phyloP scores from a whole-genome alignment of 1,140 invertebrate genomes.

The Diuraphis noxia region DNA sequence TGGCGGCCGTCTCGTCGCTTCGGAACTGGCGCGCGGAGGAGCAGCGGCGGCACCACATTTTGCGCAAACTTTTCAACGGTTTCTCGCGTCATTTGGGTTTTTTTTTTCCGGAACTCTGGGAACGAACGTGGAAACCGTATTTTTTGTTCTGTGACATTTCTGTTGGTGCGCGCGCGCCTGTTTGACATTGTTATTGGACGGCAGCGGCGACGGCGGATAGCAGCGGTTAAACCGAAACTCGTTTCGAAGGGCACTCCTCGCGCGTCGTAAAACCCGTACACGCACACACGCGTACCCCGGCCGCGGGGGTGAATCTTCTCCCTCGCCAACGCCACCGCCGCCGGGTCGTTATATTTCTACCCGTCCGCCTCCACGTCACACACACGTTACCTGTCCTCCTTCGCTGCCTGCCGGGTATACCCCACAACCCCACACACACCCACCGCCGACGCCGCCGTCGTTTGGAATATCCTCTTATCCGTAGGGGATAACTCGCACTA shows the following conservation, averaged over 20 bases:
- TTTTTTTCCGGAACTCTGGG: not conserved
- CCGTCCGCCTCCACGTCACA: not conserved
- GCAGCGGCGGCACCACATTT: not conserved
- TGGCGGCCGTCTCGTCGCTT: not conserved
- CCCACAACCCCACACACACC: not conserved
- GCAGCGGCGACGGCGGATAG: not conserved
- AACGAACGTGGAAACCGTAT: not conserved
- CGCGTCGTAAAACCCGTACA: not conserved
- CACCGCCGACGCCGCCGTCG: not conserved
- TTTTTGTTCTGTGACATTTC: not conserved
- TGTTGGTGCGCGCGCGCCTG: not conserved
- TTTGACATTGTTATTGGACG: not conserved
- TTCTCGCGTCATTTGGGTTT: not conserved
- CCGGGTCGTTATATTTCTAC: conserved; percentile 36
- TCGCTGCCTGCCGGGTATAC: not conserved
- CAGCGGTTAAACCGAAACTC: conserved; percentile 11
- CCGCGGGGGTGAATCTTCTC: conserved; percentile 1
- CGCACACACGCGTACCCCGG: not conserved
- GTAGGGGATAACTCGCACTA: not conserved
- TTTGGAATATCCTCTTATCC: not conserved
- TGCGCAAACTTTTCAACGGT: not conserved
- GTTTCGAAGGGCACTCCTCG: conserved; percentile 3
- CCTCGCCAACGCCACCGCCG: conserved; percentile 12
- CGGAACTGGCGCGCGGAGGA: not conserved
- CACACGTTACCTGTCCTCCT: conserved; percentile 28